Evolutionary conservation across 1,140 invertebrate species (phyloP), one percentile per base, ranked within the genome.

Genomic region (Notospermus geniculatus): DNA sequence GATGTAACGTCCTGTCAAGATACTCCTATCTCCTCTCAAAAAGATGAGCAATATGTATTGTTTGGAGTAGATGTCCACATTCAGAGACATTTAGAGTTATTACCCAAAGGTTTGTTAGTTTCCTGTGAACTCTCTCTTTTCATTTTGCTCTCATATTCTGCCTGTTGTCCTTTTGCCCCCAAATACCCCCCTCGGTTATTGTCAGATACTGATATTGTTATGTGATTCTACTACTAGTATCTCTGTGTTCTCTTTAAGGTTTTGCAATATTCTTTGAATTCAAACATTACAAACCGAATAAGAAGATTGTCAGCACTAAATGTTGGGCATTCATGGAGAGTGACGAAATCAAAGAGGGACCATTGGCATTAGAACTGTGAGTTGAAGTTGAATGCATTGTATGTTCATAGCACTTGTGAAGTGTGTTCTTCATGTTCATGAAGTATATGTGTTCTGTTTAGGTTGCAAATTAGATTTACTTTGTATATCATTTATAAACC

Each of bases 201-300:
- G n/a, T n/a, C n/a, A n/a, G n/a, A n/a, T n/a, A n/a, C n/a, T n/a
- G n/a, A n/a, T n/a, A n/a, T n/a, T n/a, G n/a, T n/a, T n/a, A n/a
- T n/a, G n/a, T n/a, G n/a, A n/a, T n/a, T n/a, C n/a, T n/a, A n/a
- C n/a, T n/a, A n/a, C n/a, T n/a, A n/a, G n/a, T n/a, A n/a, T n/a
- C n/a, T n/a, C n/a, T n/a, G n/a, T n/a, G n/a, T n/a, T n/a, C n/a
- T n/a, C n/a, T n/a, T n/a, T n/a, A n/a, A 78, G 76, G 70, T 39
- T 77, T 72, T 73, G 74, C 73, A 29, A 65, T 78, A 54, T 77
- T 77, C 66, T 78, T 78, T 73, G 76, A 78, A 60, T 75, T 78
- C 59, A 75, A 77, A 57, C 76, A 78, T 65, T 78, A 68, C 60
- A 78, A 78, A 63, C 74, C 74, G 50, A 71, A 75, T 63, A 77